A percentile compares a stretch with the other conserved stretches of the same genome.
Evolutionary conservation across 2,797 vertebrate species (phyloP).

Genomic region (Myioborus melanocephalus): DNA sequence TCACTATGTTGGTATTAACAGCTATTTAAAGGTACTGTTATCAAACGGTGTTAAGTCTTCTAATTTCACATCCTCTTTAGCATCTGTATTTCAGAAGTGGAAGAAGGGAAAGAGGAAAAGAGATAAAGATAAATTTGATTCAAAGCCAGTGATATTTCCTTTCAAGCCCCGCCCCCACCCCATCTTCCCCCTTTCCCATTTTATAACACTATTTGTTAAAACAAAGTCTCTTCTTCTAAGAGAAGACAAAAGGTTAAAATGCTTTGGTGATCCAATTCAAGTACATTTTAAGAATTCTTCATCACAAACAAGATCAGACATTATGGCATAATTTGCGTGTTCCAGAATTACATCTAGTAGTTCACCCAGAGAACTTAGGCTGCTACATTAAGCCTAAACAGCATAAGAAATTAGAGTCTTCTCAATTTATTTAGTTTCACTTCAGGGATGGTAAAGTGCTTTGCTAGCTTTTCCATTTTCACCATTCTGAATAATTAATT

Average conservation of each 20-base stretch:
- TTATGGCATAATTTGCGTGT: neutral
- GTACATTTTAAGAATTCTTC: neutral
- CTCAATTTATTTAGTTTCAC: slow-evolving; percentile 51
- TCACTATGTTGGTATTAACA: neutral
- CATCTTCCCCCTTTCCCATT: neutral
- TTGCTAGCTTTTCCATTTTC: slow-evolving; percentile 60
- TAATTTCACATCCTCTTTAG: neutral
- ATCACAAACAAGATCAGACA: neutral
- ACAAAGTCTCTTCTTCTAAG: neutral
- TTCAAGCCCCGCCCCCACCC: fast-evolving
- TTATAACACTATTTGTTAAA: neutral
- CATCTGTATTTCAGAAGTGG: neutral
- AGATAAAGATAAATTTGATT: neutral
- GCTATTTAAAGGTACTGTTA: neutral
- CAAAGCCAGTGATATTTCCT: neutral
- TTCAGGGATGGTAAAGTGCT: slow-evolving; percentile 28
- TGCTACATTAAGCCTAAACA: slow-evolving; percentile 1
- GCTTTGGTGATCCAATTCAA: neutral
- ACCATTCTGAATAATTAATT: slow-evolving; percentile 71
- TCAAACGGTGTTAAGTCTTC: neutral
- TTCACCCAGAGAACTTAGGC: neutral
- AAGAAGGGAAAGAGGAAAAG: neutral
- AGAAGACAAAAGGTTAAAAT: neutral
- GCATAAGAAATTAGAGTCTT: slow-evolving; percentile 25
- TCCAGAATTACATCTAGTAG: neutral